Evolutionary conservation across 2,888 invertebrate genomes (phyloP).

Genomic region (Nephrocerus scutellatus): DNA sequence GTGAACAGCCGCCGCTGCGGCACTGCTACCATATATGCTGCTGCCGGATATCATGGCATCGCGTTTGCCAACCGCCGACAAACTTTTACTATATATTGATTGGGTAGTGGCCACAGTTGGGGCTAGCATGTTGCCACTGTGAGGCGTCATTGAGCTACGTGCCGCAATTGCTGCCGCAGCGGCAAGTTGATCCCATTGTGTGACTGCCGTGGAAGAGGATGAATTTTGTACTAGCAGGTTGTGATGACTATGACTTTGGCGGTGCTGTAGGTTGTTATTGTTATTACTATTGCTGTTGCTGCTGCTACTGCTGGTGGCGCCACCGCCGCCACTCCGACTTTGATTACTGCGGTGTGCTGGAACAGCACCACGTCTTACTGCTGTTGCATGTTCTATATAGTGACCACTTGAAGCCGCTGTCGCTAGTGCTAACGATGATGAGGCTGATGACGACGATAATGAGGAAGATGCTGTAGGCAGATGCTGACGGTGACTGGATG

Average conservation of each 20-base stretch:
- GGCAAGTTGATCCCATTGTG: constrained; percentile 43
- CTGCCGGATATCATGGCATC: constrained; percentile 49
- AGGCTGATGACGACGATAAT: constrained; percentile 19
- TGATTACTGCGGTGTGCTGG: constrained; percentile 40
- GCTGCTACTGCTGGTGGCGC: constrained; percentile 27
- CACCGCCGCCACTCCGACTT: too few species aligned
- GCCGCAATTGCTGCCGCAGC: constrained; percentile 38
- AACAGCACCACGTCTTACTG: constrained; percentile 17
- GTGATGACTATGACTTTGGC: constrained; percentile 23
- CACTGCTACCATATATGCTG: constrained; percentile 25
- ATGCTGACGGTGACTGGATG: constrained; percentile 29
- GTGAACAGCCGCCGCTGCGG: constrained; percentile 40
- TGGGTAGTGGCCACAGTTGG: constrained; percentile 22
- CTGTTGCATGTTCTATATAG: constrained; percentile 23
- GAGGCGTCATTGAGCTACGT: constrained; percentile 33
- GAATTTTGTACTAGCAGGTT: constrained; percentile 32
- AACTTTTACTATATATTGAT: constrained; percentile 31
- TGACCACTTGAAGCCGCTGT: constrained; percentile 21
- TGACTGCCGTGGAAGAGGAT: constrained; percentile 20
- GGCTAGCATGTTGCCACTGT: constrained; percentile 26
- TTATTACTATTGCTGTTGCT: constrained; percentile 13
- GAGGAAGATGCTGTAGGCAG: constrained; percentile 35
- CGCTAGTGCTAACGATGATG: constrained; percentile 5
- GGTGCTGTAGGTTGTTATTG: constrained; percentile 9
- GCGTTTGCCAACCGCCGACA: constrained; percentile 37